Evolutionary conservation across 2,888 invertebrate species (phyloP), one percentile per base, ranked within the genome.

Genomic region (Melanchra persicariae): DNA sequence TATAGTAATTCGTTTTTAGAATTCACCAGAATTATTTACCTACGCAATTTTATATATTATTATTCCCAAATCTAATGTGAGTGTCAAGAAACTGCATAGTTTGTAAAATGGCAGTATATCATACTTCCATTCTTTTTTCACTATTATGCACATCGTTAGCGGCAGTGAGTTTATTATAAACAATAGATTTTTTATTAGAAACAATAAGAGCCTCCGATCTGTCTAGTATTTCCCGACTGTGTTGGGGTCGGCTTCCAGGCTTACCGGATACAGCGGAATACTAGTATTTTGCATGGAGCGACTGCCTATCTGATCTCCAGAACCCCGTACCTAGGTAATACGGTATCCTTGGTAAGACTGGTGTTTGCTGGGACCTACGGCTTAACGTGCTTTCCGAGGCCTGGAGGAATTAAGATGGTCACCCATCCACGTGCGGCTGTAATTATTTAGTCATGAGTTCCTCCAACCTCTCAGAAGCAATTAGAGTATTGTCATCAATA

Each of bases 81-180:
- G 40, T 61, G 45, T 37, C 40, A 58, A 70, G 26, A 57, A 60
- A 66, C 22, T 30, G 47, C 15, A 40, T 49, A 45, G 52, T 47
- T 64, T 59, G 9, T 63, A 71, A 68, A 73, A 84, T 84, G 81
- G 60, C 54, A 70, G 59, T 59, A 62, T 40, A 70, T n/a, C 22
- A 15, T 57, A 34, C 64, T 22, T 45, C 30, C 30, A 37, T 70
- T 30, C 15, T 81, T 40, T 15, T 70, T 19, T 63, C 70, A 58
- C 2, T 82, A n/a, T 59, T 75, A 57, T 77, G 43, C 51, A 49
- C 64, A 9, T 58, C 61, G 51, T 64, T 75, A 49, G 55, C 64
- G n/a, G 83, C 85, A 63, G 82, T 84, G 70, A 79, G 79, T 79
- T 76, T 55, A n/a, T 62, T 54, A 47, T 58, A 40, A 70, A 47